These are phyloP conservation scores for Coptodon bakossiorum DNA, from an alignment of 2,113 vertebrate species.

Conservation along the genomic window DNA sequence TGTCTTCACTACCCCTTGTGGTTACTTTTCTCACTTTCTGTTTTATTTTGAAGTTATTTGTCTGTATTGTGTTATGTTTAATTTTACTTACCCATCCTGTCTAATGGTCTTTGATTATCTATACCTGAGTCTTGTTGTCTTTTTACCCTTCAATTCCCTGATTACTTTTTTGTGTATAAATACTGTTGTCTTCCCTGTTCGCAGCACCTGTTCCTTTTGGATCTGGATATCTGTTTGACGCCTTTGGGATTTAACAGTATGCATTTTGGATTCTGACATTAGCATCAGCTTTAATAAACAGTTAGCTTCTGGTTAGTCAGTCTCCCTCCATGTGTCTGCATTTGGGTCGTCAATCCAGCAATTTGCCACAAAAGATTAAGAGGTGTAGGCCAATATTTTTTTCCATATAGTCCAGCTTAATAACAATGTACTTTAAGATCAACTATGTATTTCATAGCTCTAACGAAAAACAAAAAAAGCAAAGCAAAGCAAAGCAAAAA, in stretches of 20 bases:
- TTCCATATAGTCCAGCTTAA: background rate
- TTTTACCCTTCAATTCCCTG: background rate
- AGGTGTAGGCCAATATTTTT: background rate
- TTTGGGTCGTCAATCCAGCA: background rate
- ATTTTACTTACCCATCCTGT: background rate
- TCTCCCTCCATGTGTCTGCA: background rate
- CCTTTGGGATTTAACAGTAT: background rate
- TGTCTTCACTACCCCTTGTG: background rate
- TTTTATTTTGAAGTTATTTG: background rate
- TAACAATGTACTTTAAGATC: background rate
- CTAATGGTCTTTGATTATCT: background rate
- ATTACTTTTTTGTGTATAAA: background rate
- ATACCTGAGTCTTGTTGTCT: background rate
- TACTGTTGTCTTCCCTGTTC: background rate
- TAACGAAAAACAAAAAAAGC: accelerated
- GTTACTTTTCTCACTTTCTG: background rate
- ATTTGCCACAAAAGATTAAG: background rate
- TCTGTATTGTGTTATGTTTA: background rate
- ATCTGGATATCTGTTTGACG: background rate
- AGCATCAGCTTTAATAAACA: background rate
- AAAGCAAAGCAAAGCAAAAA: background rate
- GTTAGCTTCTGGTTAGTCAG: background rate
- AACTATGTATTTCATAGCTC: background rate
- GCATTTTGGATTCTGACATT: background rate
- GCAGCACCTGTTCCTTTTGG: background rate